Evolutionary conservation across 2,797 vertebrate genomes (phyloP).

Genomic region (Xyrichtys novacula): DNA sequence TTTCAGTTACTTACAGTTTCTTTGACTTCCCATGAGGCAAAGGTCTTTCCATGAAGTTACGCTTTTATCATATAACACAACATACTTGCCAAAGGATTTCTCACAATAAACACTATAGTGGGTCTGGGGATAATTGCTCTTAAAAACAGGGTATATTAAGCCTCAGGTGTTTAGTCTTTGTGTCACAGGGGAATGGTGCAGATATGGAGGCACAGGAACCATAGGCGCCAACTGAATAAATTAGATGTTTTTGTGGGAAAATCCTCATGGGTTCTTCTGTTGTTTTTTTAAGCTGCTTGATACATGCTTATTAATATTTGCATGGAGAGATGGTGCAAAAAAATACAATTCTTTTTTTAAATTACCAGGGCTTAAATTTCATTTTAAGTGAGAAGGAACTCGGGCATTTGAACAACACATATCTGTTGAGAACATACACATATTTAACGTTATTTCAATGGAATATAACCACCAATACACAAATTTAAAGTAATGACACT

Average conservation of each 20-base stretch:
- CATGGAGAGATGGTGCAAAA: neutral
- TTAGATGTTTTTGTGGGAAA: conserved; percentile 18
- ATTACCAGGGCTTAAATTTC: too few species aligned
- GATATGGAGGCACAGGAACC: conserved; percentile 5
- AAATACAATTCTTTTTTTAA: too few species aligned
- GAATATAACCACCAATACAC: too few species aligned
- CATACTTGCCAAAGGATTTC: conserved; percentile 1
- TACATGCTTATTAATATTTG: conserved; percentile 24
- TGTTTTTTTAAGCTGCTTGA: conserved; percentile 1
- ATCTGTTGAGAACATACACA: too few species aligned
- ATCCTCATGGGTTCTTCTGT: conserved; percentile 25
- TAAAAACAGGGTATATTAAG: conserved; percentile 49
- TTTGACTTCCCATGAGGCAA: neutral
- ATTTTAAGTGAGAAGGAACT: too few species aligned
- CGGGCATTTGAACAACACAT: conserved; percentile 10
- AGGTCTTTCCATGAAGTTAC: neutral
- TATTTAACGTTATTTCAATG: too few species aligned
- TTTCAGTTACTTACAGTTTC: neutral
- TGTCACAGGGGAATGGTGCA: conserved; percentile 17
- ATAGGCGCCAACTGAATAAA: conserved; percentile 42
- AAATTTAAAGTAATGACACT: too few species aligned
- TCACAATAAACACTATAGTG: conserved; percentile 16
- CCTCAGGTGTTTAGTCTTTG: conserved; percentile 18
- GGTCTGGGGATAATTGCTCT: conserved; percentile 30
- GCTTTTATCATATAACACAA: neutral